Evolutionary conservation across 2,797 vertebrate genomes (phyloP).

Genomic region (Tinamus major): DNA sequence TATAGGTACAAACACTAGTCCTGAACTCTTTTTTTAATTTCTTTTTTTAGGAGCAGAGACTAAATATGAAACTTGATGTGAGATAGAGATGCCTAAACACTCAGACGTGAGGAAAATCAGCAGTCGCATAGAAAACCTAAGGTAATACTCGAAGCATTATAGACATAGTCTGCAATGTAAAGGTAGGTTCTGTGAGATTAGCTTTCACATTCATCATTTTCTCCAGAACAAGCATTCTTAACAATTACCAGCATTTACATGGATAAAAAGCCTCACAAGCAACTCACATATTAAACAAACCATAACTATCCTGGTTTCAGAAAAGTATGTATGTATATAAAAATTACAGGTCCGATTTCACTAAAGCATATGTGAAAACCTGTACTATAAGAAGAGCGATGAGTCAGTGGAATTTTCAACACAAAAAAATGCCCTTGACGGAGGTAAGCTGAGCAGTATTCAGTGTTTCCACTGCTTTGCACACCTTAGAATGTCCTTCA

Average conservation of each 20-base stretch:
- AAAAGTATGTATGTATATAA: background rate
- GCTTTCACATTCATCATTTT: background rate
- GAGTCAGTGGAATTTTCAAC: slow-evolving; percentile 28
- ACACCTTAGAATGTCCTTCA: slow-evolving; percentile 52
- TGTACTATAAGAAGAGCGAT: background rate
- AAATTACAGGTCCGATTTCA: background rate
- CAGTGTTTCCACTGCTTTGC: slow-evolving; percentile 30
- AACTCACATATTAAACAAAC: background rate
- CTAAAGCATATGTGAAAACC: background rate
- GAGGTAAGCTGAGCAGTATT: background rate
- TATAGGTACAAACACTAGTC: background rate
- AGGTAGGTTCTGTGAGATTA: background rate
- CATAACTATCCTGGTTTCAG: background rate
- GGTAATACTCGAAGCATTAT: background rate
- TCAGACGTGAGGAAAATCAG: background rate
- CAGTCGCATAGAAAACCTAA: background rate
- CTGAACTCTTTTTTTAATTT: accelerated
- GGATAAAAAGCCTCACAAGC: background rate
- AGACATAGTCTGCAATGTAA: background rate
- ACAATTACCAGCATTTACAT: background rate
- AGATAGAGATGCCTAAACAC: background rate
- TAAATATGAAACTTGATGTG: accelerated
- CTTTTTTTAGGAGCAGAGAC: background rate
- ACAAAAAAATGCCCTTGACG: slow-evolving; percentile 17
- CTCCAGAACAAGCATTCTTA: background rate